Evolutionary conservation across 2,888 invertebrate genomes (phyloP).

Genomic region (Xylophagus ater): DNA sequence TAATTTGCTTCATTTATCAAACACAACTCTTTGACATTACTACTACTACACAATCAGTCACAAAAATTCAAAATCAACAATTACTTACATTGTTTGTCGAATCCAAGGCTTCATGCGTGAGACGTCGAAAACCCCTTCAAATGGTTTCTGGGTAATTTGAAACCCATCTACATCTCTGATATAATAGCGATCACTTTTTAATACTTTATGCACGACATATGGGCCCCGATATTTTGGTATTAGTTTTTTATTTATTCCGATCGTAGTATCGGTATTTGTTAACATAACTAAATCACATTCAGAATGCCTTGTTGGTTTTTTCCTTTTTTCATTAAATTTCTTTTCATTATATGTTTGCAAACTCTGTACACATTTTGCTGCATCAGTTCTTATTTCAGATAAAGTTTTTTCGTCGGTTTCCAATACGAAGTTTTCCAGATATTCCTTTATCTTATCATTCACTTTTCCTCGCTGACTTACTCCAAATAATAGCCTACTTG

Average conservation of each 20-base stretch:
- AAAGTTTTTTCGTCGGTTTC: conserved; percentile 7
- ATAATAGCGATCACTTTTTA: conserved; percentile 18
- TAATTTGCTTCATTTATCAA: too few species aligned
- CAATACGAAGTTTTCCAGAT: conserved; percentile 6
- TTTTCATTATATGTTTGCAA: conserved; percentile 22
- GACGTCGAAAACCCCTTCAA: conserved; percentile 1
- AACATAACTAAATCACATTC: conserved; percentile 20
- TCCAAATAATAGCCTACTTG: too few species aligned
- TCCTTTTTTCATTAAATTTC: too few species aligned
- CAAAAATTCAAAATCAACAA: too few species aligned
- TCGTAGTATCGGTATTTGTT: conserved; percentile 17
- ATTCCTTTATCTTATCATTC: conserved; percentile 14
- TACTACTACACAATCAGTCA: too few species aligned
- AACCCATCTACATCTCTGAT: too few species aligned
- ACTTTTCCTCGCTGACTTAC: conserved; percentile 20
- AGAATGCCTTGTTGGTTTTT: too few species aligned
- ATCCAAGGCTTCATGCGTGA: background rate
- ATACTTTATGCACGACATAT: conserved; percentile 13
- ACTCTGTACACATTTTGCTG: conserved; percentile 14
- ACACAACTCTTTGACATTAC: too few species aligned
- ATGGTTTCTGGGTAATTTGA: conserved; percentile 18
- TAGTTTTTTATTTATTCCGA: too few species aligned
- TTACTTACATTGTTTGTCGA: too few species aligned
- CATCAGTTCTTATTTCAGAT: conserved; percentile 17
- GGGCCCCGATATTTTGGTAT: too few species aligned